Evolutionary conservation across 2,888 invertebrate genomes (phyloP), one percentile per base, ranked within the genome.

Genomic region (Sericinus montela): DNA sequence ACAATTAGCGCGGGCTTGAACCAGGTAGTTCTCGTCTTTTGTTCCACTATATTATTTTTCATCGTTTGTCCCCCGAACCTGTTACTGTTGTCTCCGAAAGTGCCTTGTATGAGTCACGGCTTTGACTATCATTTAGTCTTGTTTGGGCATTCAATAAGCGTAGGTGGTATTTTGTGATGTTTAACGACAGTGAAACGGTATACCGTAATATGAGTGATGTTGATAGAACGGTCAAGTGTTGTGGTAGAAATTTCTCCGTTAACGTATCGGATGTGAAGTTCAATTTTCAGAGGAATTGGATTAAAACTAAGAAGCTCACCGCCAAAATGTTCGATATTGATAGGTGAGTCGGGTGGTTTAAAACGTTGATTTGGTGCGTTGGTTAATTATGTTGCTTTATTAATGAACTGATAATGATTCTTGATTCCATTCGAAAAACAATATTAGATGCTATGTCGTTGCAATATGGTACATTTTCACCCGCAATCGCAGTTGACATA

Each of bases 231-330:
- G 69, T 74, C 47, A 62, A 57, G 54, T 80, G 80, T 62, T 78
- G 75, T 54, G 69, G 75, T 30, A 69, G 63, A 41, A 62, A 62
- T 55, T 62, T 75, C 19, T 57, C 60, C 52, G 55, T 69, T 3
- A 57, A 66, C 43, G 53, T 71, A 45, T 66, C 68, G 32, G 76
- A 76, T 53, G 61, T 79, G 25, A 71, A 69, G 43, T 67, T 71
- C 41, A 69, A 69, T 37, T 55, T 79, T 42, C 60, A 68, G 34
- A 70, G 75, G 49, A 77, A 71, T 48, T 84, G 75, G 72, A 56
- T 74, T 16, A 75, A 68, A 50, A 75, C 81, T 1, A 83, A 76
- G 63, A 81, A 71, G 56, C 59, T 76, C 28, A 71, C 67, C 34
- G 57, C 59, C 9, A 74, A 68, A 53, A 50, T 76, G 44, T 69